Conservation (phyloP, 2,113 vertebrate species). For the Ploceus nigricollis region DNA sequence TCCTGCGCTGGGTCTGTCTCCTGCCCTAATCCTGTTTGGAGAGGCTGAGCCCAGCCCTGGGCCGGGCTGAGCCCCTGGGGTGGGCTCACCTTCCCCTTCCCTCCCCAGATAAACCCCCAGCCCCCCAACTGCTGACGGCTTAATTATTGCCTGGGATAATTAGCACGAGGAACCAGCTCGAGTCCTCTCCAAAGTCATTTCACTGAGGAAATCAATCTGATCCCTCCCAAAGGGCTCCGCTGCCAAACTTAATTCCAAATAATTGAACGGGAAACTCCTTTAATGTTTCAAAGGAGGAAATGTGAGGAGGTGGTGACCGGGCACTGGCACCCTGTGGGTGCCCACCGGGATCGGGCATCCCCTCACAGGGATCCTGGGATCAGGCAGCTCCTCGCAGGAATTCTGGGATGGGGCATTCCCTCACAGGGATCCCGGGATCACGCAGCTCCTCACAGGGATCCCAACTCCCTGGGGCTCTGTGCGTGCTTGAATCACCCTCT, state of each 20-base stretch:
- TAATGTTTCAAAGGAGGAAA: neutral
- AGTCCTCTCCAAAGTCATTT: slow-evolving; percentile 61
- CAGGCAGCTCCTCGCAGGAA: neutral
- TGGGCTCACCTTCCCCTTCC: slow-evolving; percentile 34
- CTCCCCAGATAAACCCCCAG: slow-evolving; percentile 21
- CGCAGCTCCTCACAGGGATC: neutral
- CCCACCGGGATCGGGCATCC: neutral
- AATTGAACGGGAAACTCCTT: slow-evolving; percentile 25
- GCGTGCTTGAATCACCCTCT: too few relatives aligned
- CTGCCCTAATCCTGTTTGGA: slow-evolving; percentile 42
- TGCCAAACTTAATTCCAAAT: slow-evolving; percentile 66
- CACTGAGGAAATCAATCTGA: slow-evolving; percentile 66
- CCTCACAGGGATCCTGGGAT: neutral
- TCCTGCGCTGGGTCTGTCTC: slow-evolving; percentile 44
- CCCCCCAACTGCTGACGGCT: slow-evolving; percentile 48
- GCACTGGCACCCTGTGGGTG: neutral
- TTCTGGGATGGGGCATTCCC: fast-evolving
- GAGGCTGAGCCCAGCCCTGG: slow-evolving; percentile 26
- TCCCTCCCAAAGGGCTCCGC: slow-evolving; percentile 53
- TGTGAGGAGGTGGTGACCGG: neutral
- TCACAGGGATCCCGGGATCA: neutral
- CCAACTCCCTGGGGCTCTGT: fast-evolving
- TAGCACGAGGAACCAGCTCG: slow-evolving; percentile 38
- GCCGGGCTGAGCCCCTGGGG: neutral
- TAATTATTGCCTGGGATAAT: slow-evolving; percentile 60